A percentile compares a stretch with the other conserved stretches of the same genome.
phyloP scores from a whole-genome alignment of 2,113 vertebrate species.

The Festucalex cinctus region DNA sequence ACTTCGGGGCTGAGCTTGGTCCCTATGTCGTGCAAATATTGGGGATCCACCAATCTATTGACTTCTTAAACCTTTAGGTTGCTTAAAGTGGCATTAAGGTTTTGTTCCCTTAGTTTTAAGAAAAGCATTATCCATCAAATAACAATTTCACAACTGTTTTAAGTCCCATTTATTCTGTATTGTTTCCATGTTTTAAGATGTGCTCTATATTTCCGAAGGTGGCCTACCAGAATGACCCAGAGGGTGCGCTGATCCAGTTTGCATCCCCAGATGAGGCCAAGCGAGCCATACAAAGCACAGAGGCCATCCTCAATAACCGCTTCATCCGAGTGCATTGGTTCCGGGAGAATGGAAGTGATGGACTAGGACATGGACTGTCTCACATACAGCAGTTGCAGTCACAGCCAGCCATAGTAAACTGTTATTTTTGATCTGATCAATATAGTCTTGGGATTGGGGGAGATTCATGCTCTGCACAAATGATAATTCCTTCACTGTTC shows the following conservation, averaged over 20 bases:
- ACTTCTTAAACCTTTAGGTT: too few species aligned
- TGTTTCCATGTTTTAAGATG: not conserved
- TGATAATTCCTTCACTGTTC: not conserved
- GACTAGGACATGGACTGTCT: conserved; percentile 47
- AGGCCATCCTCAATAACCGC: conserved; percentile 94
- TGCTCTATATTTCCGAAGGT: conserved; percentile 72
- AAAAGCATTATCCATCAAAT: not conserved
- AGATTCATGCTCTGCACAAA: not conserved
- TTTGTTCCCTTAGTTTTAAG: not conserved
- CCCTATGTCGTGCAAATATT: too few species aligned
- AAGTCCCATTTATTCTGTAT: too few species aligned
- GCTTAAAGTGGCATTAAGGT: not conserved
- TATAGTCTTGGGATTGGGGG: not conserved
- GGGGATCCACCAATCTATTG: too few species aligned
- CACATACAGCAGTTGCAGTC: conserved; percentile 37
- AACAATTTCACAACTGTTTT: not conserved
- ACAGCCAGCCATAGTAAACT: conserved; percentile 40
- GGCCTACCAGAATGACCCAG: conserved; percentile 90
- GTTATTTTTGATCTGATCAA: not conserved
- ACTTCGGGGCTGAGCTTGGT: too few species aligned
- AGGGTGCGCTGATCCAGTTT: conserved; percentile 94
- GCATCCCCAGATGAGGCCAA: conserved; percentile 87
- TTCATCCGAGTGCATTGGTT: conserved; percentile 96
- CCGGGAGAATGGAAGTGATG: conserved; percentile 76
- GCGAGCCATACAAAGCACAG: conserved; percentile 90